Percentiles rank a stretch among this genome's conserved stretches.
phyloP scores from a whole-genome alignment of 1,140 invertebrate species.

The Saccostrea echinata region DNA sequence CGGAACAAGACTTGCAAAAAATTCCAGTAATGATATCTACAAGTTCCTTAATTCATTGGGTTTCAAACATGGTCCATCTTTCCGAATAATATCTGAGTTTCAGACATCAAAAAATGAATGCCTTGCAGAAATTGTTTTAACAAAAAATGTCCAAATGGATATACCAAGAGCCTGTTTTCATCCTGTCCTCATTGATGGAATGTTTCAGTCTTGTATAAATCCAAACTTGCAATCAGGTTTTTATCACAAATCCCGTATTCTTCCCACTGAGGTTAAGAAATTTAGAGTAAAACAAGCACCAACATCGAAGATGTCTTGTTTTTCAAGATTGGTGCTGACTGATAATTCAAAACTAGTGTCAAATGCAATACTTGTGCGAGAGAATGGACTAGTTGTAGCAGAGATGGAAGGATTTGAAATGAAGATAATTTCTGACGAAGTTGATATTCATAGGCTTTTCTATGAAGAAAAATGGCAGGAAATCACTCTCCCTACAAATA shows the following conservation, averaged over 20 bases:
- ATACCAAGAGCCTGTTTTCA: conserved; percentile 8
- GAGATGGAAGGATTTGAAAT: background rate
- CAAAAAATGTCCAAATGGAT: background rate
- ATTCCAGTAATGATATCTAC: background rate
- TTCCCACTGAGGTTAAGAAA: background rate
- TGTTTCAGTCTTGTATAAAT: background rate
- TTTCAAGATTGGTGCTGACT: background rate
- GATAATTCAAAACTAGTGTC: background rate
- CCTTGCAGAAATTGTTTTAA: background rate
- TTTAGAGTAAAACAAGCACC: background rate
- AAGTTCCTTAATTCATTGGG: background rate
- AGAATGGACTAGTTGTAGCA: background rate
- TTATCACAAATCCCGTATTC: background rate
- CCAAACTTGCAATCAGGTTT: background rate
- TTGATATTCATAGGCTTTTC: background rate
- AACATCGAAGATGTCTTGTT: background rate
- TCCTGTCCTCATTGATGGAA: background rate
- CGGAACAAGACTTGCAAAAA: background rate
- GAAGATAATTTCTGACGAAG: background rate
- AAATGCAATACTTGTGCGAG: background rate
- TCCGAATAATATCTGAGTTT: background rate
- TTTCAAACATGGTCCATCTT: background rate
- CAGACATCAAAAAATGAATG: background rate
- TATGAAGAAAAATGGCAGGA: background rate
- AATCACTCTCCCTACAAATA: background rate